Evolutionary conservation across 1,140 invertebrate species (phyloP), one percentile per base, ranked within the genome.

Genomic region (Zaprionus nigranus): DNA sequence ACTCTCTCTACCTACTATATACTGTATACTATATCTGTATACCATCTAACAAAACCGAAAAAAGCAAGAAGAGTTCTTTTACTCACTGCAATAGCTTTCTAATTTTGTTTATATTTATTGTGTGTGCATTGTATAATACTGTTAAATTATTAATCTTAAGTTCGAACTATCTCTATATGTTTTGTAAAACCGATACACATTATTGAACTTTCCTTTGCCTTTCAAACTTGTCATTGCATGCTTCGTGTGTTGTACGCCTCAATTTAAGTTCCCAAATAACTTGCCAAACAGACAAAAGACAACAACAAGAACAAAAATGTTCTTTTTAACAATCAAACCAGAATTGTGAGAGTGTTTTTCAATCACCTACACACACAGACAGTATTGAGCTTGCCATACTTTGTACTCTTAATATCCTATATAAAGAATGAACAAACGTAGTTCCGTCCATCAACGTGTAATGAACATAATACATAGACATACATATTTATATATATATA

Each of bases 301-400:
- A 62, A 70, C 28, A 30, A 30, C 2, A 30, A 30, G 28, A 38
- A 30, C 28, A 54, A 54, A 43, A 40, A 26, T 51, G 3, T 12
- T 53, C 3, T 28, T 34, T 12, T 30, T 60, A 54, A 22, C 17
- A 53, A 71, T 58, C 4, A 54, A 74, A 76, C 56, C 76, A 63
- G 28, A 79, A 79, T 60, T 81, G 77, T 88, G 80, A 87, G 80
- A 81, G 73, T 56, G 30, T 53, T 70, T 73, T 49, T 81, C 46
- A 84, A 71, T 72, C 43, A 65, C 43, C 40, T 22, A n/a, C 46
- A 30, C 43, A 60, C 26, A 28, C 22, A 49, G 66, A 80, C 78
- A 86, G 81, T 90, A 83, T 90, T 91, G 57, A 75, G 85, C 87
- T 90, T 90, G 87, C 87, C 87, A 91, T 90, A 90, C 79, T 61